phyloP scores from a whole-genome alignment of 2,113 vertebrate species.

The Bubalus kerabau region DNA sequence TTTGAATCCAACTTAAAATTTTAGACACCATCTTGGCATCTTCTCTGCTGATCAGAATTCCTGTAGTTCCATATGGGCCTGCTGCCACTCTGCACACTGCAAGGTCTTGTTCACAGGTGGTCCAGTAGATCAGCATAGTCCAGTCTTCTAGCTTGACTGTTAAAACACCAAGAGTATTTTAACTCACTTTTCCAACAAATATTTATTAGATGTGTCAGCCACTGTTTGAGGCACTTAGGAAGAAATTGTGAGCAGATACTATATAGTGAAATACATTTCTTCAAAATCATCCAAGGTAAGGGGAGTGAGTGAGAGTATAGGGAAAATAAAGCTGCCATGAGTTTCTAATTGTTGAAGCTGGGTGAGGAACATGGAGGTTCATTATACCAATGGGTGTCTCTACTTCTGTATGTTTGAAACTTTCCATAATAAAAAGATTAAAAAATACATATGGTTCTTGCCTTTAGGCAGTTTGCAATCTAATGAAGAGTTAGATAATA shows the following conservation, averaged over 20 bases:
- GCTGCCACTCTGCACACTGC: neutral
- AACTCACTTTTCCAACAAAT: neutral
- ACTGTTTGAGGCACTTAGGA: neutral
- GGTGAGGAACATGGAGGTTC: neutral
- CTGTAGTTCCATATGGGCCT: neutral
- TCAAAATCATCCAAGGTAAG: neutral
- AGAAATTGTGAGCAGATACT: neutral
- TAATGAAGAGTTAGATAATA: neutral
- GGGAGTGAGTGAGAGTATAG: neutral
- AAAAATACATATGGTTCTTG: neutral
- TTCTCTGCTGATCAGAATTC: neutral
- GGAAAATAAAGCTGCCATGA: neutral
- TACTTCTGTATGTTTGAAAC: neutral
- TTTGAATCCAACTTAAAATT: neutral
- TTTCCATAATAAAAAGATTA: neutral
- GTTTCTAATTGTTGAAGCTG: neutral
- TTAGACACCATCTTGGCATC: neutral
- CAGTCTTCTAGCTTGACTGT: neutral
- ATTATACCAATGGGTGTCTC: neutral
- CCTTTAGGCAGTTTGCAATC: neutral
- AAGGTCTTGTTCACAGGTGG: neutral
- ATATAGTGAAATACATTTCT: neutral
- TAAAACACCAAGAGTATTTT: neutral
- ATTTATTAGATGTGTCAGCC: neutral
- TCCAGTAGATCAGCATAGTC: neutral